Base-by-base conservation (phyloP, 2,797 vertebrate genomes). In the Lophotriccus pileatus region DNA sequence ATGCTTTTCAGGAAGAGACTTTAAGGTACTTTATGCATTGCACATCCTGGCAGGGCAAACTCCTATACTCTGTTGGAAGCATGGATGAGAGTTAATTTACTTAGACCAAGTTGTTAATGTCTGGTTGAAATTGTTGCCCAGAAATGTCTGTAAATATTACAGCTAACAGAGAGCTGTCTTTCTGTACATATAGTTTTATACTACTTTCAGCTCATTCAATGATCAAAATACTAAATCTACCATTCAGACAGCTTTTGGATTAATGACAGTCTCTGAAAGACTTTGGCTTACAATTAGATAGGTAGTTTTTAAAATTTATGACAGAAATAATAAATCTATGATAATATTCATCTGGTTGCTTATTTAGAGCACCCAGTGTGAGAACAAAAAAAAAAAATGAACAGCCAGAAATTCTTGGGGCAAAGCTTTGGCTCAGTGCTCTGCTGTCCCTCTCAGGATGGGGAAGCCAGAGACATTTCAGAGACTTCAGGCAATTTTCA, bases 271-370 rank as follows among this genome's bases (percentile, higher is more conserved):
- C 88, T 83, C 70, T 84, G 73, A 90, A 91, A 87, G 76, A 81
- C 43, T 94, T 86, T 93, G 62, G 53, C 85, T 91, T 94, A 78
- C n/a, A 72, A 19, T 93, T 94, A 90, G 72, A 67, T 73, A 88
- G 74, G 80, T 91, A 82, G 58, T 90, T 94, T 76, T 90, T 76
- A 32, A 73, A 95, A 90, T 90, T 90, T 90, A 78, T 95, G 62
- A 55, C 59, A 78, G 79, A 96, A 96, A 79, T 88, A 86, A 86
- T 86, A 94, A 86, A 43, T 92, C 55, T 56, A 22, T 79, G 55
- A 23, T 95, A 72, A 84, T 86, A 81, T 73, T 82, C 5, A 5
- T 95, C 44, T 44, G 63, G 11, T 88, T 91, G 69, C 62, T 66
- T 94, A 84, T 91, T 84, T 94, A 84, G 87, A 90, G 47, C 46